These are phyloP conservation scores for Hiodon alosoides DNA, from an alignment of 2,113 vertebrate genomes.

Conservation along the genomic window DNA sequence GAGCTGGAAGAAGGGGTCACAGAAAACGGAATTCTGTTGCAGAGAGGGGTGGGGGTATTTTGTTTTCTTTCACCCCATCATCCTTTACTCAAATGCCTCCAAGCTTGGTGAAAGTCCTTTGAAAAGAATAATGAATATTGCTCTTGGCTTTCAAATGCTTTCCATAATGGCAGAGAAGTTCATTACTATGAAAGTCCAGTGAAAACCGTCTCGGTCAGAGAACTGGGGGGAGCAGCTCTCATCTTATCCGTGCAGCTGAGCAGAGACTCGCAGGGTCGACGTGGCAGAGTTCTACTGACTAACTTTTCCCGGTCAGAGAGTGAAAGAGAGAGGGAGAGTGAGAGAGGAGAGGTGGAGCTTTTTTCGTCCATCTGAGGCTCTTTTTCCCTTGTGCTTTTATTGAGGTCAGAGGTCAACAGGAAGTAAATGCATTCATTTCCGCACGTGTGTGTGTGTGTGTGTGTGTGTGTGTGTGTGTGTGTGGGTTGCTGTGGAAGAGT, in stretches of 20 bases:
- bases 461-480: constrained; percentile 12
- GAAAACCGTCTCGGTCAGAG: neutral
- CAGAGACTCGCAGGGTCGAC: constrained; percentile 63
- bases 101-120: constrained; percentile 10
- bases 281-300: constrained; percentile 83
- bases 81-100: constrained; percentile 21
- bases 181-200: neutral
- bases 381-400: constrained; percentile 36
- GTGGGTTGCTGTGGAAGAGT: neutral
- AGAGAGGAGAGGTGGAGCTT: constrained; percentile 66
- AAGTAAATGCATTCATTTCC: constrained; percentile 69
- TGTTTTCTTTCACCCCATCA: constrained; percentile 62
- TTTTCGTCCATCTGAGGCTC: constrained; percentile 33
- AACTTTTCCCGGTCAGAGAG: constrained; percentile 56
- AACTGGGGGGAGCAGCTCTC: constrained; percentile 5
- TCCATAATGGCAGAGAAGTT: neutral
- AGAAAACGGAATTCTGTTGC: neutral
- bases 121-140: neutral
- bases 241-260: constrained; percentile 25
- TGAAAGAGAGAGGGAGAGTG: constrained; percentile 59
- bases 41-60: constrained; percentile 39
- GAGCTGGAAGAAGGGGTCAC: neutral
- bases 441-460: neutral
- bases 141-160: neutral
- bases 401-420: constrained; percentile 81